These are phyloP conservation scores for Trisateles emortualis DNA, from an alignment of 2,888 invertebrate species.

Conservation along the genomic window DNA sequence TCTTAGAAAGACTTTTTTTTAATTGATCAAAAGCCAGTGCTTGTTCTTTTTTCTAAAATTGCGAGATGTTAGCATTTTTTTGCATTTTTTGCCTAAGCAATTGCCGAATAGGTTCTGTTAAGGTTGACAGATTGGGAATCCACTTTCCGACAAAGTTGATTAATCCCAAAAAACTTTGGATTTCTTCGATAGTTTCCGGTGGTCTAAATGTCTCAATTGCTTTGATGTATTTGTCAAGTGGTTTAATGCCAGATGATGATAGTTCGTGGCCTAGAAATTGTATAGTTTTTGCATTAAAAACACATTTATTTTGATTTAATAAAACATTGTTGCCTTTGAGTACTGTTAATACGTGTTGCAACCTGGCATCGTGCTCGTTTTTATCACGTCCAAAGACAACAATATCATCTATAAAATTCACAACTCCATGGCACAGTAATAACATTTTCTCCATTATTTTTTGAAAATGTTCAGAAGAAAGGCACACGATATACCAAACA, in stretches of 20 bases:
- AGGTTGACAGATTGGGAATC: background rate
- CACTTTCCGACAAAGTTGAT: background rate
- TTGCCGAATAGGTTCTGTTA: background rate
- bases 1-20: background rate
- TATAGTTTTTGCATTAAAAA: background rate
- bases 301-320: slow-evolving; percentile 2
- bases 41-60: background rate
- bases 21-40: background rate
- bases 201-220: background rate
- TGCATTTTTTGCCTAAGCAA: background rate
- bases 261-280: slow-evolving; percentile 5
- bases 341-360: background rate
- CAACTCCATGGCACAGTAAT: background rate
- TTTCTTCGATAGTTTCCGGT: background rate
- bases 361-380: background rate
- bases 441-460: slow-evolving; percentile 1
- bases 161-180: background rate
- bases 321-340: background rate
- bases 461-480: slow-evolving; percentile 51
- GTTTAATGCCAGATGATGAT: background rate
- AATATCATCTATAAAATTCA: background rate
- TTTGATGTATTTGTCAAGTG: slow-evolving; percentile 1
- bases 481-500: slow-evolving; percentile 66
- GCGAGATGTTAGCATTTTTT: background rate
- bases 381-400: background rate